These are phyloP conservation scores for Byasa hedistus DNA, from an alignment of 2,888 invertebrate species.

Conservation along the genomic window DNA sequence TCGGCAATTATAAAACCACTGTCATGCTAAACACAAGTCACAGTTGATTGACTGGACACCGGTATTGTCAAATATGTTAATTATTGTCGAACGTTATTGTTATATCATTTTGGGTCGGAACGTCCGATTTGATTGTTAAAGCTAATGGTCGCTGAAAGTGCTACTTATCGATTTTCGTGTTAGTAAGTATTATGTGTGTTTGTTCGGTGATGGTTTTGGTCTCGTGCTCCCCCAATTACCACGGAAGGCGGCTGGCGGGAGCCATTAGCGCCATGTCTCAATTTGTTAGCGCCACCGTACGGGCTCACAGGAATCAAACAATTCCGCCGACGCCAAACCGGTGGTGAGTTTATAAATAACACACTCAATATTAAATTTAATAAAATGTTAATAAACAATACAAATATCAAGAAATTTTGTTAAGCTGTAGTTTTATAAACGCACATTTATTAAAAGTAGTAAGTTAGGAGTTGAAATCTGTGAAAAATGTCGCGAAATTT, in stretches of 20 bases:
- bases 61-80: constrained; percentile 54
- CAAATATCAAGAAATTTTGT: too few species aligned
- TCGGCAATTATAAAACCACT: constrained; percentile 59
- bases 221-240: constrained; percentile 53
- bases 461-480: too few species aligned
- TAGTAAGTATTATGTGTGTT: constrained; percentile 42
- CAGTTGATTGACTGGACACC: constrained; percentile 62
- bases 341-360: not conserved
- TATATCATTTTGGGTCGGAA: constrained; percentile 37
- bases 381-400: too few species aligned
- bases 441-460: too few species aligned
- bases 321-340: not conserved
- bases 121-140: constrained; percentile 31
- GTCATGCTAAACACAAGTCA: constrained; percentile 59
- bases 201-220: constrained; percentile 42
- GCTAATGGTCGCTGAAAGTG: constrained; percentile 30
- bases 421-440: too few species aligned
- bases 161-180: constrained; percentile 45
- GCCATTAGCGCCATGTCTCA: constrained; percentile 51
- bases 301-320: constrained; percentile 29
- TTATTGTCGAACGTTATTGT: constrained; percentile 35
- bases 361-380: too few species aligned
- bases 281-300: constrained; percentile 49
- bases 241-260: constrained; percentile 36
- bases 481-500: too few species aligned